Evolutionary conservation across 1,140 invertebrate species (phyloP), one percentile per base, ranked within the genome.

Genomic region (Hestina assimilis): DNA sequence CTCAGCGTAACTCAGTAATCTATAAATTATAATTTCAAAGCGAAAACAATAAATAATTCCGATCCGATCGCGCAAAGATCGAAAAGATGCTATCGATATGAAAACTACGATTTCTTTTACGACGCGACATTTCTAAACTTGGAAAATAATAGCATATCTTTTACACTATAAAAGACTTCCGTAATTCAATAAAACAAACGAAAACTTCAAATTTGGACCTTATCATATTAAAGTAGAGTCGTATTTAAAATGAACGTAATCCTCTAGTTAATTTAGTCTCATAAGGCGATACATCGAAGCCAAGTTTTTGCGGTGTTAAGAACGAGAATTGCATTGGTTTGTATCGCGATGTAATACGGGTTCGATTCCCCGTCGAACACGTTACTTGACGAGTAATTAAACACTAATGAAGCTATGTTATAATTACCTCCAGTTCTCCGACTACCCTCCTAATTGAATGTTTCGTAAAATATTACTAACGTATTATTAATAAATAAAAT

Each of bases 71-170:
- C 8, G 19, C 33, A 38, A 45, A 41, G 20, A 26, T 20, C 23
- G 6, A 17, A 40, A 29, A 12, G 35, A 29, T 52, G 35, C 29
- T 52, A 52, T 52, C 24, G 9, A 15, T 19, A 3, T 42, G 24
- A 52, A 40, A 52, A 52, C 48, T 35, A 15, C 17, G 35, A n/a
- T 26, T 52, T 52, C 24, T 52, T 52, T 52, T 42, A 41, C 48
- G 38, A 52, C 24, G 1, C 15, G 12, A 29, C 14, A 41, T 52
- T 41, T 52, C 48, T 29, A 42, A 19, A 51, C 48, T 51, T 51
- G 15, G 35, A 29, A 14, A 20, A 41, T 41, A 52, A 52, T 52
- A 42, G 35, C 23, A 52, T 41, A 52, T 41, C 35, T 17, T 17
- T 42, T 42, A 41, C 48, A 52, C 23, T 45, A 45, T 52, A 52